Conservation (phyloP, 2,797 vertebrate genomes). For the Cyprinella venusta region DNA sequence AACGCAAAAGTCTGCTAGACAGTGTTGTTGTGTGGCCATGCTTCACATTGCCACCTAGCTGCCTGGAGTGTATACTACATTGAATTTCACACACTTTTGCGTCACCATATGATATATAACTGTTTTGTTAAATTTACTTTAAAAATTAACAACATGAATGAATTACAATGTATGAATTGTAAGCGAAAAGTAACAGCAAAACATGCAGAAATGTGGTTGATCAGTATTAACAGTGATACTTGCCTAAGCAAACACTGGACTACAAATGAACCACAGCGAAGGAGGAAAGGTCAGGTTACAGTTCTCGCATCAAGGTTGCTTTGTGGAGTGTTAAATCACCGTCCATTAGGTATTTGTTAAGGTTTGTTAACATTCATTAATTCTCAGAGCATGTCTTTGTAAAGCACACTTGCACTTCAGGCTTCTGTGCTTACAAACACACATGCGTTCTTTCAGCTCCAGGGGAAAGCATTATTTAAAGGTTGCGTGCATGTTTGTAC, state of each 20-base stretch:
- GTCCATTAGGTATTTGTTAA: conserved; percentile 1
- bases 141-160: not conserved
- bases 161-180: not conserved
- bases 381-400: conserved; percentile 11
- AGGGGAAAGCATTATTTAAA: not conserved
- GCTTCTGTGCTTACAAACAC: not conserved
- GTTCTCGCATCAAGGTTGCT: conserved; percentile 3
- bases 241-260: no score
- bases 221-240: not conserved
- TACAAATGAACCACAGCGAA: not conserved
- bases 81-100: no score
- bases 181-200: not conserved
- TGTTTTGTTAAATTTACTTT: not conserved
- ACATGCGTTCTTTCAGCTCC: not conserved
- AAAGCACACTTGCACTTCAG: conserved; percentile 8
- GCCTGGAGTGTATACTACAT: no score
- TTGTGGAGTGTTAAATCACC: conserved; percentile 7
- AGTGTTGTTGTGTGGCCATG: no score
- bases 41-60: no score
- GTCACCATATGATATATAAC: no score
- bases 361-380: conserved; percentile 26
- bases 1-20: no score
- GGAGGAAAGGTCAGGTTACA: not conserved
- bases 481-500: not conserved
- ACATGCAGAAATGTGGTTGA: not conserved